phyloP scores from a whole-genome alignment of 2,888 invertebrate species.

The Cephus nigrinus region DNA sequence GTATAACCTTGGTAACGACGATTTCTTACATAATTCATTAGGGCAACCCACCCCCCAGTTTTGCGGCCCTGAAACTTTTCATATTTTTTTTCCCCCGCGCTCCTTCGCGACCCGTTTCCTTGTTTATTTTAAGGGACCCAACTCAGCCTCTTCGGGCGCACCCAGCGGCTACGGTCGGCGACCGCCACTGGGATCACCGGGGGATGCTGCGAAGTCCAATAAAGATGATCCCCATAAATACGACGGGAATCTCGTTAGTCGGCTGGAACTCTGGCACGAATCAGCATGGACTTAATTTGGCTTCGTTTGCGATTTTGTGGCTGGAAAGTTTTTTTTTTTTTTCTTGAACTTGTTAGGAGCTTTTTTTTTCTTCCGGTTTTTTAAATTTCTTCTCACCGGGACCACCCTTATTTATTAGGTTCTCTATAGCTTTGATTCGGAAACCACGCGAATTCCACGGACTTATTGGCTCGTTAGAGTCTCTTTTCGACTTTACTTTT shows the following conservation, averaged over 20 bases:
- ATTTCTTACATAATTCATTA: slow-evolving; percentile 5
- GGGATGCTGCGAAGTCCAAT: neutral
- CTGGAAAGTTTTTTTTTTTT: neutral
- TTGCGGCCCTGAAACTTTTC: neutral
- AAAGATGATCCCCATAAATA: slow-evolving; percentile 5
- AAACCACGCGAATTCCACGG: neutral
- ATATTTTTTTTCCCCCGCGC: neutral
- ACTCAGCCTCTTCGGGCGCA: neutral
- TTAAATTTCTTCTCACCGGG: neutral
- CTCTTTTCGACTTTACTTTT: too few species aligned
- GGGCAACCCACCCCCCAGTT: neutral
- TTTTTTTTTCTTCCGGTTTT: neutral
- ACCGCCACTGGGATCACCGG: neutral
- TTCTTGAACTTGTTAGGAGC: neutral
- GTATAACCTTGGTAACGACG: neutral
- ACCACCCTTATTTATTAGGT: neutral
- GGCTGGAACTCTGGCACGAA: neutral
- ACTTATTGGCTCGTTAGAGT: neutral
- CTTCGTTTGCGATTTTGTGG: neutral
- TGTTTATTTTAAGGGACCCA: neutral
- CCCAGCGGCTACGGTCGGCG: neutral
- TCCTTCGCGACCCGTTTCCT: neutral
- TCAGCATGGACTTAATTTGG: neutral
- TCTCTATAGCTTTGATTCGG: neutral
- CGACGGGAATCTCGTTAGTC: neutral